These are phyloP conservation scores for Rhabdophis nuchalis DNA, from an alignment of 2,797 vertebrate genomes.

Conservation along the genomic window DNA sequence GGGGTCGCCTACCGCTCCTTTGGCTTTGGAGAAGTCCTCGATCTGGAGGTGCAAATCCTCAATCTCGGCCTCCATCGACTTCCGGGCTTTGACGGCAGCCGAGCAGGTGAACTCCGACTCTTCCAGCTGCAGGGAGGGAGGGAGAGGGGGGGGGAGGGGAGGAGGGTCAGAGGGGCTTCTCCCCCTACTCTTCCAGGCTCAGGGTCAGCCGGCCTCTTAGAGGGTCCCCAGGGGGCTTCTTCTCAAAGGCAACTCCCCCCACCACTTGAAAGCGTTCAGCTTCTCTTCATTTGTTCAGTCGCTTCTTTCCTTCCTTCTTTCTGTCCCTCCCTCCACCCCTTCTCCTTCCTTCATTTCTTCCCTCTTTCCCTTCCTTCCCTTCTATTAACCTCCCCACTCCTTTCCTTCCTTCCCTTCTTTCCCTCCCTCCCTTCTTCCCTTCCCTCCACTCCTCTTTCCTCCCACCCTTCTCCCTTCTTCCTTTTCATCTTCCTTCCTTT, in stretches of 20 bases:
- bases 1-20: conserved; percentile 78
- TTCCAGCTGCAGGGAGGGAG: conserved; percentile 80
- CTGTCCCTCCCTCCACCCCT: too few species aligned
- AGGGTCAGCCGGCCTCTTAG: too few species aligned
- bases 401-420: too few species aligned
- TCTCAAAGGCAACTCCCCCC: too few species aligned
- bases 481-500: too few species aligned
- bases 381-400: rapidly evolving
- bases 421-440: rapidly evolving
- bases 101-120: conserved; percentile 96
- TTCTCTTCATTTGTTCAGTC: background rate
- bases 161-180: rapidly evolving
- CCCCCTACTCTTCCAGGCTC: background rate
- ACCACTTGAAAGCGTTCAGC: background rate
- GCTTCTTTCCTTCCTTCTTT: too few species aligned
- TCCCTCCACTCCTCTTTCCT: too few species aligned
- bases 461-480: too few species aligned
- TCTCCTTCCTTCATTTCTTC: too few species aligned
- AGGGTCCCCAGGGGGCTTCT: too few species aligned
- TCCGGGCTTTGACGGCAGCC: conserved; percentile 89
- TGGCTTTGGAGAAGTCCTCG: conserved; percentile 91
- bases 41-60: conserved; percentile 97
- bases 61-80: conserved; percentile 96
- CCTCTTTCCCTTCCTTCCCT: too few species aligned
- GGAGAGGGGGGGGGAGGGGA: conserved; percentile 4